Conservation (phyloP, 2,888 invertebrate genomes). For the Agrotis exclamationis region DNA sequence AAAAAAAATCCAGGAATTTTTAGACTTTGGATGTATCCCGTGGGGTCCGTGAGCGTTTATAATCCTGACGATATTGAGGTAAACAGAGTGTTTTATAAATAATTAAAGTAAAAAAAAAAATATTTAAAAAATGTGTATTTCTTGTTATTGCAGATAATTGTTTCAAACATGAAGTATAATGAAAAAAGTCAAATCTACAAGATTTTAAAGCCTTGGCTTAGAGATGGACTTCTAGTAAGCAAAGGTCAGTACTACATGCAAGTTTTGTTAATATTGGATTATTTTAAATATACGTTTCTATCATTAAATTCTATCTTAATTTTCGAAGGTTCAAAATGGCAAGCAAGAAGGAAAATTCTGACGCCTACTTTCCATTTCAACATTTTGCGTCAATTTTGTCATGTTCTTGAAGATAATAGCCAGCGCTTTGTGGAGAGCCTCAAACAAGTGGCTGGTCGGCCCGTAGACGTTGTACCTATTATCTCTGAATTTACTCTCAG, state of each 20-base stretch:
- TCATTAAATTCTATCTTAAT: not conserved
- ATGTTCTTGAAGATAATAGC: constrained; percentile 85
- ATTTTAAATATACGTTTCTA: too few relatives aligned
- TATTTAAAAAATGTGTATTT: not conserved
- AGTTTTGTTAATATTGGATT: too few relatives aligned
- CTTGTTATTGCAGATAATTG: constrained; percentile 77
- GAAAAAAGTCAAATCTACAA: constrained; percentile 89
- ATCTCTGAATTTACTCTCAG: constrained; percentile 91
- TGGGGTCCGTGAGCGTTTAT: constrained; percentile 76
- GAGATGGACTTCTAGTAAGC: constrained; percentile 89
- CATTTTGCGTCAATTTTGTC: constrained; percentile 86
- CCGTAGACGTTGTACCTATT: constrained; percentile 88
- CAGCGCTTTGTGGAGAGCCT: constrained; percentile 80
- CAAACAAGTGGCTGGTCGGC: constrained; percentile 67
- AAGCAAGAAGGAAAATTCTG: constrained; percentile 90
- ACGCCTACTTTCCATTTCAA: constrained; percentile 93
- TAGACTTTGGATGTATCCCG: constrained; percentile 72
- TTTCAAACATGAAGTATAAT: constrained; percentile 86
- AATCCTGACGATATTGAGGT: constrained; percentile 89
- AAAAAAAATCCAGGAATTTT: constrained; percentile 72
- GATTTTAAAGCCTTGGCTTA: constrained; percentile 88
- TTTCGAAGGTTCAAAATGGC: constrained; percentile 90
- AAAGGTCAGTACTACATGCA: constrained; percentile 67
- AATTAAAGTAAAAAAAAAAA: not conserved
- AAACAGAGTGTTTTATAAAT: constrained; percentile 7